Evolutionary conservation across 2,113 vertebrate genomes (phyloP).

Genomic region (Lepus americanus): DNA sequence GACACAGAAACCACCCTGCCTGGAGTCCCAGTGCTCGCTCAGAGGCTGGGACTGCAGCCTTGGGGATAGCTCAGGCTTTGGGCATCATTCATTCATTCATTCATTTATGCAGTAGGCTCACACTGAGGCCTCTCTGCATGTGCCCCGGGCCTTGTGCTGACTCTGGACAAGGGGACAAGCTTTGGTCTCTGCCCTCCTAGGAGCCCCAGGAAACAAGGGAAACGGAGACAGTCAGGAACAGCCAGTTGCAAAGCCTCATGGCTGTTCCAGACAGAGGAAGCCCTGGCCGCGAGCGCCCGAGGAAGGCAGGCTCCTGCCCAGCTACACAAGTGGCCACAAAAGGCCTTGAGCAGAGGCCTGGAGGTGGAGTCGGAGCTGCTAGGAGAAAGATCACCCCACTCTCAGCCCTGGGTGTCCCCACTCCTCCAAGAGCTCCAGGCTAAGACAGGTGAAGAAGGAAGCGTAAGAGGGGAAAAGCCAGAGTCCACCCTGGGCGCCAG

Average conservation of each 20-base stretch:
- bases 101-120: not conserved
- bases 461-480: too few species aligned
- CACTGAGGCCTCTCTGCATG: rapidly evolving
- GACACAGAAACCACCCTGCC: too few species aligned
- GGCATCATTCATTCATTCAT: not conserved
- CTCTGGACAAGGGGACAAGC: not conserved
- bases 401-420: not conserved
- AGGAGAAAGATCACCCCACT: too few species aligned
- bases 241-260: too few species aligned
- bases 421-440: not conserved
- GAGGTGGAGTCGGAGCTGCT: too few species aligned
- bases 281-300: not conserved
- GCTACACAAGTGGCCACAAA: not conserved
- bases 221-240: rapidly evolving
- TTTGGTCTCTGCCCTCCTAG: not conserved
- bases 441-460: not conserved
- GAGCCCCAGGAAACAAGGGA: not conserved
- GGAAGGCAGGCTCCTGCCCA: not conserved
- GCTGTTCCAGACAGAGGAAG: not conserved
- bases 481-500: rapidly evolving
- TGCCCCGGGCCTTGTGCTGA: not conserved
- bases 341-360: not conserved
- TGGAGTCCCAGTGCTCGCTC: not conserved
- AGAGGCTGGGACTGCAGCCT: not conserved
- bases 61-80: not conserved